These are phyloP conservation scores for Varanus komodoensis DNA, from an alignment of 2,113 vertebrate species.

Conservation along the genomic window DNA sequence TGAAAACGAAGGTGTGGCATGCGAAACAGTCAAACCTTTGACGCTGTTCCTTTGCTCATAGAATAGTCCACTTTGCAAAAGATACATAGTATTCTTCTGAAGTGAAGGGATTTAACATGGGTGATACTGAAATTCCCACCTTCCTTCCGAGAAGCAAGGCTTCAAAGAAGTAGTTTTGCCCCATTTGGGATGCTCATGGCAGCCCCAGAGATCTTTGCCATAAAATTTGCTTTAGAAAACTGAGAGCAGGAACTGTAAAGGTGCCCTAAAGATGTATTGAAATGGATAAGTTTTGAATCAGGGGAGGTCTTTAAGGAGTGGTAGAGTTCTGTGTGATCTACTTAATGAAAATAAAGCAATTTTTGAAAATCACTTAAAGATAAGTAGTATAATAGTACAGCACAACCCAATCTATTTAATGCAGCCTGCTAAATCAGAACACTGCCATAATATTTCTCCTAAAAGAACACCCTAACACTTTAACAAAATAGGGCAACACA, in stretches of 20 bases:
- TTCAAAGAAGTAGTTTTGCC: background rate
- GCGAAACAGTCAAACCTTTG: background rate
- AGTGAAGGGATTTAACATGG: slow-evolving; percentile 23
- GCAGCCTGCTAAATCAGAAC: background rate
- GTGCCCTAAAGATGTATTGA: background rate
- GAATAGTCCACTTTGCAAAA: slow-evolving; percentile 28
- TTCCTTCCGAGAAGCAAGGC: fast-evolving
- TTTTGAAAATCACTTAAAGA: background rate
- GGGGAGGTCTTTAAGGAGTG: background rate
- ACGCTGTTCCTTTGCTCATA: slow-evolving; percentile 20
- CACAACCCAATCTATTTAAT: background rate
- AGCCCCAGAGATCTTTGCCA: background rate
- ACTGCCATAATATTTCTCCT: background rate
- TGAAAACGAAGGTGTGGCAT: slow-evolving; percentile 43
- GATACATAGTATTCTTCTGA: slow-evolving; percentile 17
- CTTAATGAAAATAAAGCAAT: background rate
- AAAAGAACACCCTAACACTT: background rate
- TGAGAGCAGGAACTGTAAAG: background rate
- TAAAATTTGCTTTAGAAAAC: background rate
- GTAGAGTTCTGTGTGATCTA: background rate
- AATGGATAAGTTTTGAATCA: too few relatives aligned
- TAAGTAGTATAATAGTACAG: background rate
- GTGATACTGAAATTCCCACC: background rate
- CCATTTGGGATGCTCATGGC: background rate
- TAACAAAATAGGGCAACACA: background rate